These are phyloP conservation scores for Periophthalmus modestus DNA, from an alignment of 2,113 vertebrate species.

Conservation along the genomic window DNA sequence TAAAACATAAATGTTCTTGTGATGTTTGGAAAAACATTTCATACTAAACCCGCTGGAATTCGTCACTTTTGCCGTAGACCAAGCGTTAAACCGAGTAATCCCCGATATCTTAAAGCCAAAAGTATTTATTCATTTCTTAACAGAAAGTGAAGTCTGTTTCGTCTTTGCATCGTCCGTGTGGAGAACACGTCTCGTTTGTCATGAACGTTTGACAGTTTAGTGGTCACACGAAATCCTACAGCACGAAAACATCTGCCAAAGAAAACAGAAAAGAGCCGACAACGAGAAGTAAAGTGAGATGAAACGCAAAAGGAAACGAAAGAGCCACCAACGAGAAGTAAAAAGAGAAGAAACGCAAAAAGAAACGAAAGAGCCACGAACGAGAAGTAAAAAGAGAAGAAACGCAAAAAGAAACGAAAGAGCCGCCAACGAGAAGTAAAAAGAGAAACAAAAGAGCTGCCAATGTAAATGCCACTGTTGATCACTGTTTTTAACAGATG, in stretches of 20 bases:
- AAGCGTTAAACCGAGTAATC: conserved; percentile 59
- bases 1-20: neutral
- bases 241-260: conserved; percentile 1
- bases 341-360: no score
- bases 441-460: no score
- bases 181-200: conserved; percentile 21
- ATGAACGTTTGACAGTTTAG: conserved; percentile 18
- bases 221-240: conserved; percentile 5
- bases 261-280: conserved; percentile 17
- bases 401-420: no score
- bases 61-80: conserved; percentile 25
- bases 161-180: neutral
- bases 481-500: no score
- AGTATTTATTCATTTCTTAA: conserved; percentile 12
- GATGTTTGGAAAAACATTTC: conserved; percentile 24
- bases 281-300: no score
- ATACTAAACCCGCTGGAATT: conserved; percentile 37
- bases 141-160: conserved; percentile 10
- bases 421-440: no score
- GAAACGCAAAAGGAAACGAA: no score
- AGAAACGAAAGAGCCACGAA: no score
- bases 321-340: no score
- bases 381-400: no score
- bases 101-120: conserved; percentile 27
- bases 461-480: no score